A percentile compares a stretch with the other conserved stretches of the same genome.
phyloP scores from a whole-genome alignment of 2,888 invertebrate genomes.

The Acanthosoma haemorrhoidale region DNA sequence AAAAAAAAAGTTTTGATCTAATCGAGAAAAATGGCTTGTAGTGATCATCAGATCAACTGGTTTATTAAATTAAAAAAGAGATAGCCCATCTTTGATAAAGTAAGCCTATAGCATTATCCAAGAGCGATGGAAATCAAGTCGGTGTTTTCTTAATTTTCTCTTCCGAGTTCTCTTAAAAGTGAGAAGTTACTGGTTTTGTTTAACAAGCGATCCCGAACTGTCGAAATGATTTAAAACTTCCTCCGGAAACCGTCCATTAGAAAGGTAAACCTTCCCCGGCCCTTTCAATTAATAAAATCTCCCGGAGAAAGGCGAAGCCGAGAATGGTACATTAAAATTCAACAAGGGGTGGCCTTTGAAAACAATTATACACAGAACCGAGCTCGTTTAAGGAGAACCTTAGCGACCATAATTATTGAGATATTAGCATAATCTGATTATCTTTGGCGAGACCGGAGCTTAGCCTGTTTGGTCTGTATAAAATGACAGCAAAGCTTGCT shows the following conservation, averaged over 20 bases:
- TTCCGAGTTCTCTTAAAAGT: not conserved
- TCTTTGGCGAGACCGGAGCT: no score
- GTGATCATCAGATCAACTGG: no score
- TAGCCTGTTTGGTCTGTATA: not conserved
- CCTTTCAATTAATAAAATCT: conserved; percentile 14
- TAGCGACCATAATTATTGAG: conserved; percentile 2
- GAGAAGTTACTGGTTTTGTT: not conserved
- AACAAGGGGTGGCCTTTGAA: not conserved
- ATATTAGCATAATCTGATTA: conserved; percentile 8
- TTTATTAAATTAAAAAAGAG: no score
- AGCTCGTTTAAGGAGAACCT: not conserved
- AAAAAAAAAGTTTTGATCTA: no score
- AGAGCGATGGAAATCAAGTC: no score
- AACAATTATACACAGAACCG: not conserved
- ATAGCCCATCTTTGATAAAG: no score
- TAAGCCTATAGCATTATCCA: no score
- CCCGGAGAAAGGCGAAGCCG: not conserved
- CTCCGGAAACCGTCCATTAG: not conserved
- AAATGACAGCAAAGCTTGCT: no score
- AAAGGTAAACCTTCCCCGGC: conserved; percentile 1
- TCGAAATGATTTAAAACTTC: conserved; percentile 1
- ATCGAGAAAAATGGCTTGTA: no score
- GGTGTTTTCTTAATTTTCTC: not conserved
- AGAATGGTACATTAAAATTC: not conserved
- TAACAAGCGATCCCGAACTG: not conserved